Conservation (phyloP, 2,888 invertebrate genomes). For the Andrena bicolor region DNA sequence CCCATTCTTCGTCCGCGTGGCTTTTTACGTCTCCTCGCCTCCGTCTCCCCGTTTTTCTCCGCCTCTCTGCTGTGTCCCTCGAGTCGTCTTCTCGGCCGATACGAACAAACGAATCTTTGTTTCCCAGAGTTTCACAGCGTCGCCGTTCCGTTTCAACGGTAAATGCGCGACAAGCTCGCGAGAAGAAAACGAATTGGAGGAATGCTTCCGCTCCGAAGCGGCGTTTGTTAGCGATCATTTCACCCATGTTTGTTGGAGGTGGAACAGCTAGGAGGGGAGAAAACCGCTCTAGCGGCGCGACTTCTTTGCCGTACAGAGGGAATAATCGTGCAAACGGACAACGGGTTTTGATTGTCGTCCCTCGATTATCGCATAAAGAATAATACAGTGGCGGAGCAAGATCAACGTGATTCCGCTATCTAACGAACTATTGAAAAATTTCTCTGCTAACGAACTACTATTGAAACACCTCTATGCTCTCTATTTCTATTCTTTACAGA, state of each 20-base stretch:
- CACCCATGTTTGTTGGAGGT: neutral
- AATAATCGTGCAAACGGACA: constrained; percentile 25
- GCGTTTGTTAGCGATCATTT: constrained; percentile 18
- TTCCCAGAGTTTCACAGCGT: constrained; percentile 10
- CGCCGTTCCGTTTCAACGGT: constrained; percentile 15
- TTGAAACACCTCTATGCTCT: too few species aligned
- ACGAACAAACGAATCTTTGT: constrained; percentile 54
- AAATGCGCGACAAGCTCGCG: constrained; percentile 11
- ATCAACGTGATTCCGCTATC: neutral
- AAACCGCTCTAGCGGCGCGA: neutral
- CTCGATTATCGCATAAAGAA: constrained; percentile 17
- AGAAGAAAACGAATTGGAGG: neutral
- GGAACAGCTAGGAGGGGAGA: constrained; percentile 8
- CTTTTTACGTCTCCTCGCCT: constrained; percentile 44
- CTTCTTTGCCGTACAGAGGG: neutral
- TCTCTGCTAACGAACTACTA: neutral
- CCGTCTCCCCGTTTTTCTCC: neutral
- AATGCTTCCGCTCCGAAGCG: constrained; percentile 16
- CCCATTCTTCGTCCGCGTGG: constrained; percentile 43
- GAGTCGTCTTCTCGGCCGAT: constrained; percentile 28
- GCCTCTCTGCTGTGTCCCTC: neutral
- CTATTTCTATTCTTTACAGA: too few species aligned
- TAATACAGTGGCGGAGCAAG: neutral
- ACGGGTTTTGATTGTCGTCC: neutral
- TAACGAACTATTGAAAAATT: constrained; percentile 35